These are phyloP conservation scores for Napeogenes inachia DNA, from an alignment of 2,888 invertebrate genomes.

Conservation along the genomic window DNA sequence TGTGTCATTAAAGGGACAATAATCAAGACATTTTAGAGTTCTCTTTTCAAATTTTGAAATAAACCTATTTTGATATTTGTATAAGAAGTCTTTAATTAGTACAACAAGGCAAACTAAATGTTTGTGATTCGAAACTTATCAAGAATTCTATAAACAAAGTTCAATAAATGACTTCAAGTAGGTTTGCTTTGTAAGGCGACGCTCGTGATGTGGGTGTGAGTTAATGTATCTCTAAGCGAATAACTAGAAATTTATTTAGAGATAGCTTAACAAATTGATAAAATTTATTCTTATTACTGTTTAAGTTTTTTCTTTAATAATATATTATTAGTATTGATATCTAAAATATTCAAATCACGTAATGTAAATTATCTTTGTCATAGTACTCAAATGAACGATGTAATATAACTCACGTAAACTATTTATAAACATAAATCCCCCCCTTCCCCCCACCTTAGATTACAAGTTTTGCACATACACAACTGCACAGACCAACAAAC, in stretches of 20 bases:
- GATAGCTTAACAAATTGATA: not conserved
- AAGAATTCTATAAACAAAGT: not conserved
- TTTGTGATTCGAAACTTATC: not conserved
- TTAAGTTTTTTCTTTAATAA: not conserved
- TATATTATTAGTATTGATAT: no score
- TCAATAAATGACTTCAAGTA: constrained; percentile 51
- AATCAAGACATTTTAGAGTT: no score
- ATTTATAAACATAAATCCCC: no score
- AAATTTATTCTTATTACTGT: not conserved
- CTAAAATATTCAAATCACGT: no score
- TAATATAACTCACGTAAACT: no score
- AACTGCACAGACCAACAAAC: constrained; percentile 9
- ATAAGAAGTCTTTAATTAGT: no score
- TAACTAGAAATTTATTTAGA: not conserved
- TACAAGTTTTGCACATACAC: not conserved
- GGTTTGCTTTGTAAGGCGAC: constrained; percentile 45
- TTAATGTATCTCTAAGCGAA: not conserved
- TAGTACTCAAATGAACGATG: no score
- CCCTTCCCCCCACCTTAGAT: not conserved
- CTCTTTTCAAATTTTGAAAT: no score
- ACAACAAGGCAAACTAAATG: no score
- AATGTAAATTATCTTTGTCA: no score
- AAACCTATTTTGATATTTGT: no score
- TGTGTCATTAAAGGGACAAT: no score
- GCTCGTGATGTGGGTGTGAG: constrained; percentile 1